Evolutionary conservation across 2,888 invertebrate genomes (phyloP).

Genomic region (Drosophila ustulata): DNA sequence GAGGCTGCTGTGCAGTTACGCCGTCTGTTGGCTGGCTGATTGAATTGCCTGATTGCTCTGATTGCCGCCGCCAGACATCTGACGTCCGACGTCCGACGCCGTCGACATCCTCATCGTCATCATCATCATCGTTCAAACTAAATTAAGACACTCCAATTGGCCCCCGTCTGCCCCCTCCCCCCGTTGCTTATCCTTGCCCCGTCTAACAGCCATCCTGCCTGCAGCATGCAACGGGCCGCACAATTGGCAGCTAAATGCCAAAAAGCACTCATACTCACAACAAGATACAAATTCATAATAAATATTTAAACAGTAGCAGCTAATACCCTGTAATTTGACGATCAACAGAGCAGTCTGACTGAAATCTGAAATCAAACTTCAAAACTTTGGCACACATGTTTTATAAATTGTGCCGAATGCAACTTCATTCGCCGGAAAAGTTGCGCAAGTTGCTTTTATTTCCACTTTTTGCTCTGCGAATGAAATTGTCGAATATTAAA

Average conservation of each 20-base stretch:
- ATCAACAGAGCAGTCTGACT: too few relatives aligned
- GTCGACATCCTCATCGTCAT: slow-evolving; percentile 16
- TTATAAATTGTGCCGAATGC: neutral
- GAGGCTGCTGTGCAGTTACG: slow-evolving; percentile 19
- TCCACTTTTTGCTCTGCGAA: neutral
- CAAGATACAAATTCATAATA: slow-evolving; percentile 6
- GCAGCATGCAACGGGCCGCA: slow-evolving; percentile 20
- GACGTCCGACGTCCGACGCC: slow-evolving; percentile 30
- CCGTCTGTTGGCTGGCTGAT: slow-evolving; percentile 60
- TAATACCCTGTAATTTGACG: slow-evolving; percentile 1
- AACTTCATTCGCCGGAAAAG: too few relatives aligned
- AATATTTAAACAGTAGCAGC: slow-evolving; percentile 4
- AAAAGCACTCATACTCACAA: slow-evolving; percentile 7
- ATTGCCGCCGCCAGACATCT: slow-evolving; percentile 68
- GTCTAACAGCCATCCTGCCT: neutral
- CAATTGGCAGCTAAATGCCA: slow-evolving; percentile 23
- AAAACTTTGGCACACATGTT: slow-evolving; percentile 2
- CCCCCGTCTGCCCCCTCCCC: slow-evolving; percentile 3
- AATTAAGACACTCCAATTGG: slow-evolving; percentile 58
- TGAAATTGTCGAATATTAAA: neutral
- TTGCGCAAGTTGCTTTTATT: neutral
- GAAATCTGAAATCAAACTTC: neutral
- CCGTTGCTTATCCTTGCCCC: neutral
- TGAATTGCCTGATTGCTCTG: slow-evolving; percentile 77
- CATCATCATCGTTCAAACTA: slow-evolving; percentile 62